Percentiles rank a stretch among this genome's conserved stretches.
Conservation (phyloP, 2,797 vertebrate genomes). For the Lacerta bilineata region DNA sequence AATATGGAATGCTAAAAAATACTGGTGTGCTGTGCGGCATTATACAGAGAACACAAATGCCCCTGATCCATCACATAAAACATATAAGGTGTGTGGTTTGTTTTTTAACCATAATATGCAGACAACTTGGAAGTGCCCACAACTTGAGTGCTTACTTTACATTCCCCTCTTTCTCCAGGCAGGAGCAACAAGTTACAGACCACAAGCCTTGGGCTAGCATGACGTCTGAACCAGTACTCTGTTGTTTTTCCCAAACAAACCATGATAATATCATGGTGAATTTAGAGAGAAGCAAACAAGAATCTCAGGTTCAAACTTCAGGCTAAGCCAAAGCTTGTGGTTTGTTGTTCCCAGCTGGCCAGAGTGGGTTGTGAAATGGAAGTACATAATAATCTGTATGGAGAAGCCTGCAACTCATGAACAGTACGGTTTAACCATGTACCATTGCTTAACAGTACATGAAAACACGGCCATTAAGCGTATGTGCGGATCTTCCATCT, state of each 20-base stretch:
- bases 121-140: not conserved
- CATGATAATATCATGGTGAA: too few species aligned
- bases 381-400: too few species aligned
- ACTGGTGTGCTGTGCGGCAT: not conserved
- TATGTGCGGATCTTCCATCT: not conserved
- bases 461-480: too few species aligned
- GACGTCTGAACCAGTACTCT: not conserved
- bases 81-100: not conserved
- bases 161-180: not conserved
- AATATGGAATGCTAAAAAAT: too few species aligned
- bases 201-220: not conserved
- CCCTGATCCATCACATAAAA: too few species aligned
- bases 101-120: not conserved
- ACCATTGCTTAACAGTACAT: not conserved
- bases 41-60: not conserved
- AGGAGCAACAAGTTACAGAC: not conserved
- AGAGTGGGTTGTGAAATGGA: too few species aligned
- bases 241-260: not conserved
- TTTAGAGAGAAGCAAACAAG: not conserved
- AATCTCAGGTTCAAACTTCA: not conserved
- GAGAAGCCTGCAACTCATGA: too few species aligned
- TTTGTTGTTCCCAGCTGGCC: too few species aligned
- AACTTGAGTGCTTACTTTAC: not conserved
- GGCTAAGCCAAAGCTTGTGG: too few species aligned
- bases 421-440: not conserved